Base-by-base conservation (phyloP, 2,113 vertebrate species). In the Lichenostomus cassidix region DNA sequence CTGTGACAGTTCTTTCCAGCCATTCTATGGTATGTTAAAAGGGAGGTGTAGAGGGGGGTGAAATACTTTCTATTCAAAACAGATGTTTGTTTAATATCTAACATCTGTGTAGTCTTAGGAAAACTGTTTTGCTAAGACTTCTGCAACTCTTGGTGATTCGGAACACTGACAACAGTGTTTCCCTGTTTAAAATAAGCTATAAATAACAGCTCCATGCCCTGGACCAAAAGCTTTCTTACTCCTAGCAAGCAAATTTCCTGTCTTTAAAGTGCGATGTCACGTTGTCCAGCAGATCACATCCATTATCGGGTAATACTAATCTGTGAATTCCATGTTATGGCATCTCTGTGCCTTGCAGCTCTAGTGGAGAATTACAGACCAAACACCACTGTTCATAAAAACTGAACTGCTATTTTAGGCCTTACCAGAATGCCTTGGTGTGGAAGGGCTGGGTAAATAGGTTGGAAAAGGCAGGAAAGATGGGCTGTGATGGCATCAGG, bases 31-130 rank as follows among this genome's bases (percentile, higher is more conserved):
- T 83, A 92, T 23, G 65, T 93, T 97, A 68, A 64, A 90, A 77
- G 90, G 92, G 84, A 88, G 16, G 56, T 74, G 55, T 42, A 77
- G 71, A 74, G 67, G 78, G 92, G 90, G 79, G 76, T 96, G 92
- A 96, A 97, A 95, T 94, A 84, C 75, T 87, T 96, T 97, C 89
- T 87, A 77, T 95, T 96, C 94, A 94, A 98, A 98, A 96, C 97
- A 98, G 97, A 97, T 98, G 97, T 96, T 97, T 97, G 95, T 96
- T 98, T 98, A 97, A 98, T 96, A 98, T 97, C 79, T 90, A 96
- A 97, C 97, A 98, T 98, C 97, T 98, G 97, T 89, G 83, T 95
- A 95, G 91, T 96, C 94, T 94, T 97, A 97, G 81, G 95, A 97
- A 97, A 93, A 92, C 95, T 64, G 47, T 97, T 97, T 91, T 97